A percentile compares a stretch with the other conserved stretches of the same genome.
Evolutionary conservation across 2,888 invertebrate genomes (phyloP).

Genomic region (Megalurothrips usitatus): DNA sequence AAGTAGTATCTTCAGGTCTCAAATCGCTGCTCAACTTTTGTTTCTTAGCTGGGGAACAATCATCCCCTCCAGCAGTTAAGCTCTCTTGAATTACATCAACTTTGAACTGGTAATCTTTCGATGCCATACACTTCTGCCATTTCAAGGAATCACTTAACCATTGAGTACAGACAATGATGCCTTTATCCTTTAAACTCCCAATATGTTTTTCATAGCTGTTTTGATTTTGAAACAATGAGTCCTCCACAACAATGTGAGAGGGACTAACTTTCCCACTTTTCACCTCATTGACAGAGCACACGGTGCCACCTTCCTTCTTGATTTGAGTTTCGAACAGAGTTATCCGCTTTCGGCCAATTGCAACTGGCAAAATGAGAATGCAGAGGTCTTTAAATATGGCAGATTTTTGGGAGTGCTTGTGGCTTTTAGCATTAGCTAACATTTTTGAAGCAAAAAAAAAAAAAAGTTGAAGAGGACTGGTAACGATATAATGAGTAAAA

Average conservation of each 20-base stretch:
- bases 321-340: conserved; percentile 35
- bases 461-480: background rate
- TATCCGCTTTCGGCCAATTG: background rate
- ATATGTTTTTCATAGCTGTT: conserved; percentile 19
- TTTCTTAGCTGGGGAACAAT: conserved; percentile 23
- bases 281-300: conserved; percentile 28
- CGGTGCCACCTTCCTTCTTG: conserved; percentile 32
- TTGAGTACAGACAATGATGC: conserved; percentile 30
- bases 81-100: background rate
- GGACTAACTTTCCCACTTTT: background rate
- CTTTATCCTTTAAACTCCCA: conserved; percentile 26
- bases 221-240: conserved; percentile 31
- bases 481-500: background rate
- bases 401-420: background rate
- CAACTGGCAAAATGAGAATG: background rate
- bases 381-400: background rate
- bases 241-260: conserved; percentile 35
- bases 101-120: conserved; percentile 29
- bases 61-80: conserved; percentile 3
- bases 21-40: conserved; percentile 10
- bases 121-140: conserved; percentile 28
- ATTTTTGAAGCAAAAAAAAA: background rate
- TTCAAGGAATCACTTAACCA: conserved; percentile 36
- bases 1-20: background rate
- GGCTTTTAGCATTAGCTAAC: background rate